These are phyloP conservation scores for Psammodynastes pulverulentus DNA, from an alignment of 2,113 vertebrate genomes.

Conservation along the genomic window DNA sequence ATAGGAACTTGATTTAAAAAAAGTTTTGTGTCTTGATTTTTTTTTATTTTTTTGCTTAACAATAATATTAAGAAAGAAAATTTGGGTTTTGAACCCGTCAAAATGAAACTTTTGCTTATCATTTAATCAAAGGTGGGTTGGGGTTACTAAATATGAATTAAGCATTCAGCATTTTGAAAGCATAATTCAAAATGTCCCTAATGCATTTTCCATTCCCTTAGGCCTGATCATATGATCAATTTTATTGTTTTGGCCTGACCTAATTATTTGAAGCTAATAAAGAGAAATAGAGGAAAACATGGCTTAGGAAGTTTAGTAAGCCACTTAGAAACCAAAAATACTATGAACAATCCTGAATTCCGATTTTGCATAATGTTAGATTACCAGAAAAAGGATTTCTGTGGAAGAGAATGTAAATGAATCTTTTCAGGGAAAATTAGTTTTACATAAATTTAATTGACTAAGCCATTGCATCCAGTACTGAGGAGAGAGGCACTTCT, in stretches of 20 bases:
- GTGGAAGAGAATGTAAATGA: slow-evolving; percentile 38
- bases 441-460: slow-evolving; percentile 40
- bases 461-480: slow-evolving; percentile 31
- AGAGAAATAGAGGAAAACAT: slow-evolving; percentile 70
- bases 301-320: slow-evolving; percentile 71
- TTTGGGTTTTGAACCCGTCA: slow-evolving; percentile 2
- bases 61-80: background rate
- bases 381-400: slow-evolving; percentile 65
- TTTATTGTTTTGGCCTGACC: slow-evolving; percentile 62
- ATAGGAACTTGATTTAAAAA: background rate
- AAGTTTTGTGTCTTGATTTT: background rate
- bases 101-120: background rate
- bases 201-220: slow-evolving; percentile 48
- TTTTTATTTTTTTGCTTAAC: background rate
- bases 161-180: slow-evolving; percentile 43
- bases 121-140: slow-evolving; percentile 46
- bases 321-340: slow-evolving; percentile 74
- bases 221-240: slow-evolving; percentile 60
- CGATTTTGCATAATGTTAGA: slow-evolving; percentile 65
- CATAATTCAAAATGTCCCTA: slow-evolving; percentile 46
- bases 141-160: slow-evolving; percentile 42
- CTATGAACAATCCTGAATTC: slow-evolving; percentile 68
- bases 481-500: slow-evolving; percentile 38
- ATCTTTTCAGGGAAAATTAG: slow-evolving; percentile 24
- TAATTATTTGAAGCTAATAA: slow-evolving; percentile 71